phyloP scores from a whole-genome alignment of 2,797 vertebrate species.

The Sebastes trivittatus region DNA sequence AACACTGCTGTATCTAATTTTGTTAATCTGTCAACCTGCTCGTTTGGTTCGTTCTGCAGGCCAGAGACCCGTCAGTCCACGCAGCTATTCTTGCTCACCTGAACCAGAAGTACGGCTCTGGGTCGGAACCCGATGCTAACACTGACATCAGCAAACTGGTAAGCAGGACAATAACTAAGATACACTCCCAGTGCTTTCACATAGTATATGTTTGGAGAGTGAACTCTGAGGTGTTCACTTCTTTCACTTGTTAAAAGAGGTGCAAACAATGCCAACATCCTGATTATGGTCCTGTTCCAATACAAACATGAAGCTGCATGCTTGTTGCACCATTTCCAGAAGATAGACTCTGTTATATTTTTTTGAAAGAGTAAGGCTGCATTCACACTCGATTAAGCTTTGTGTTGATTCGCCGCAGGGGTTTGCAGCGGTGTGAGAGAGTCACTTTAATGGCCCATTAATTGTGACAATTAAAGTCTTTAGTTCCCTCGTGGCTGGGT shows the following conservation, averaged over 20 bases:
- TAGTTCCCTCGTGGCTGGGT: too few relatives aligned
- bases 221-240: not conserved
- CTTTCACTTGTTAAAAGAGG: not conserved
- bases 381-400: too few relatives aligned
- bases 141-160: slow-evolving; percentile 87
- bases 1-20: not conserved
- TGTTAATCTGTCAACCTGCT: not conserved
- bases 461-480: too few relatives aligned
- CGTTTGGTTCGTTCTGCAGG: slow-evolving; percentile 75
- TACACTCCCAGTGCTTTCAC: not conserved
- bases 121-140: slow-evolving; percentile 83
- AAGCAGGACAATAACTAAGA: slow-evolving; percentile 29
- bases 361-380: not conserved
- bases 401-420: too few relatives aligned
- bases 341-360: not conserved
- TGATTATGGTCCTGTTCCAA: not conserved
- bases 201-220: not conserved
- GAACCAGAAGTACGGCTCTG: slow-evolving; percentile 97
- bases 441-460: too few relatives aligned
- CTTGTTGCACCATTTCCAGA: not conserved
- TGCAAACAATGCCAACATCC: not conserved
- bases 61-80: slow-evolving; percentile 97
- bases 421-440: too few relatives aligned
- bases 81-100: slow-evolving; percentile 97
- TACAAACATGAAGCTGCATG: not conserved